Conservation (phyloP, 2,113 vertebrate genomes). For the Seriola quinqueradiata region DNA sequence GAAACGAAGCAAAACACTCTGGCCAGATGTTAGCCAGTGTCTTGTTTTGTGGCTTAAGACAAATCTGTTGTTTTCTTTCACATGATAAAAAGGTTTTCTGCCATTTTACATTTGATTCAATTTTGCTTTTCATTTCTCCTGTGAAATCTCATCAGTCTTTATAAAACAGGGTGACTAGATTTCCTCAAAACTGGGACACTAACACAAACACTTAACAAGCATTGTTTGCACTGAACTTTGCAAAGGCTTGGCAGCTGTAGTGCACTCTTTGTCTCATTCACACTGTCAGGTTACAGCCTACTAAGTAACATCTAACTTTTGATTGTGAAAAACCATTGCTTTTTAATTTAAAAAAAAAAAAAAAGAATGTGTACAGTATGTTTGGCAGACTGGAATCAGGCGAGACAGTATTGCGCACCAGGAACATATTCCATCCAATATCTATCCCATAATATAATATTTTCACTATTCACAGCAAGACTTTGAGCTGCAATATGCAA, state of each 20-base stretch:
- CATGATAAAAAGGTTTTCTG: neutral
- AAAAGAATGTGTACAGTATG: neutral
- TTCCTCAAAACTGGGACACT: no score
- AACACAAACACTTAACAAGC: neutral
- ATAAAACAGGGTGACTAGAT: neutral
- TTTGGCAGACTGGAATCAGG: constrained; percentile 19
- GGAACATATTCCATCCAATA: neutral
- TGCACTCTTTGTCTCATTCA: neutral
- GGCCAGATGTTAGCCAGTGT: neutral
- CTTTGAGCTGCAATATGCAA: constrained; percentile 5
- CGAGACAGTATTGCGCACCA: neutral
- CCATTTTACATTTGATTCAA: constrained; percentile 15
- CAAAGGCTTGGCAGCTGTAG: constrained; percentile 1
- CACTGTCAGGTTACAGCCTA: neutral
- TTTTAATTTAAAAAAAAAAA: neutral
- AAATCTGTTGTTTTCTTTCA: constrained; percentile 1
- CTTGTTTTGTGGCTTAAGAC: neutral
- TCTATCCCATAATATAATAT: neutral
- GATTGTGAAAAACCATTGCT: neutral
- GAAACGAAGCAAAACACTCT: neutral
- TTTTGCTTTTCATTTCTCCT: neutral
- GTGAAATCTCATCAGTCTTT: neutral
- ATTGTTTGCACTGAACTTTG: neutral
- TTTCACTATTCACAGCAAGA: neutral
- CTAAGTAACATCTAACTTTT: neutral